Percentiles rank a stretch among this genome's conserved stretches.
phyloP scores from a whole-genome alignment of 2,797 vertebrate genomes.

The Crax fasciolata region DNA sequence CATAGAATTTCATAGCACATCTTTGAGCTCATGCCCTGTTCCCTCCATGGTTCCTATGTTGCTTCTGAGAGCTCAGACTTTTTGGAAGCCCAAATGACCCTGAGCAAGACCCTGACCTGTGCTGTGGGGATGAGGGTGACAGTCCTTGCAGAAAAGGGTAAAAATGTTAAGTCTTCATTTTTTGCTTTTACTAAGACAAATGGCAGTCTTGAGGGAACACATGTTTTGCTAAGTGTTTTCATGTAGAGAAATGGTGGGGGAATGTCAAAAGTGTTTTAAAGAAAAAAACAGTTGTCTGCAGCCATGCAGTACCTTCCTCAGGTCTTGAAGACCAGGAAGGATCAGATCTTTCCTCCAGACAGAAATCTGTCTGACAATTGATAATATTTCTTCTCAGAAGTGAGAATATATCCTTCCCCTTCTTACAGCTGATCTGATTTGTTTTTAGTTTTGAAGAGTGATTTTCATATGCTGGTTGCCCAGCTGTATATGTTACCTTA shows the following conservation, averaged over 20 bases:
- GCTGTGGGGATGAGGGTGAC: neutral
- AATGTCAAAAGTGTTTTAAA: neutral
- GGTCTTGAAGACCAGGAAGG: neutral
- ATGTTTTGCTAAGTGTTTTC: neutral
- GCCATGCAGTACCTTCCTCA: neutral
- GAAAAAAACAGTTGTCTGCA: neutral
- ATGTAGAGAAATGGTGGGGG: neutral
- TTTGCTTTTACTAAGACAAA: neutral
- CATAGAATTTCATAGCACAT: neutral
- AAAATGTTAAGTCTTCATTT: neutral
- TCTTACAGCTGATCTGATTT: slow-evolving; percentile 32
- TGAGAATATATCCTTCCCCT: slow-evolving; percentile 61
- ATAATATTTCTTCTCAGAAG: neutral
- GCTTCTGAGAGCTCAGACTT: neutral
- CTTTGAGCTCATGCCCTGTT: neutral
- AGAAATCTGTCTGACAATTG: neutral
- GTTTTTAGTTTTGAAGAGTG: neutral
- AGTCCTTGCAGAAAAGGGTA: neutral
- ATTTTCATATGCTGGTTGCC: slow-evolving; percentile 38
- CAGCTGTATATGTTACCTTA: slow-evolving; percentile 72
- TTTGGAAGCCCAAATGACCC: neutral
- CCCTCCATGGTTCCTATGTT: neutral
- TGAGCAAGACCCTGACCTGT: neutral
- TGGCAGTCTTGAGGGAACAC: neutral
- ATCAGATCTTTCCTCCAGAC: neutral